Evolutionary conservation across 2,888 invertebrate genomes (phyloP), one percentile per base, ranked within the genome.

Genomic region (Tiliacea aurago): DNA sequence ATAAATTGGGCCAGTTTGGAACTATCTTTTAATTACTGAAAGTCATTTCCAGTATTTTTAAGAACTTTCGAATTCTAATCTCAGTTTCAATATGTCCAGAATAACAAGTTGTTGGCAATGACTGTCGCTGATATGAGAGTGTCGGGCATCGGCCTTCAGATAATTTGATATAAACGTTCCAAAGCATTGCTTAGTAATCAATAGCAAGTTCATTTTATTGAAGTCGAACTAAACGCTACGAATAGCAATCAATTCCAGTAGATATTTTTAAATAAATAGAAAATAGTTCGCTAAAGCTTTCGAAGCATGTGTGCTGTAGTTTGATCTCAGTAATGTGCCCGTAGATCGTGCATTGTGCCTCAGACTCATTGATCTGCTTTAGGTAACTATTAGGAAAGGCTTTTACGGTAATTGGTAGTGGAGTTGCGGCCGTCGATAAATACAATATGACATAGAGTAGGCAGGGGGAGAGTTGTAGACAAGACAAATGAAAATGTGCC

Each of bases 351-450:
- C 23, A 51, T 84, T 62, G 63, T 59, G 51, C 33, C 47, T 55
- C 56, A 56, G 70, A 70, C 70, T 41, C 85, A 76, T 76, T 68
- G 67, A 81, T 76, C 78, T 78, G 71, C 78, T 68, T 43, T 68
- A 78, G 84, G 76, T 78, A 87, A 81, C 70, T 83, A 73, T 64
- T 70, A 74, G 70, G 71, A 73, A 79, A 87, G 81, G 90, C 90
- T 90, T 90, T 90, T 83, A 91, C 78, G 66, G 85, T 87, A 85
- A 90, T 91, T 91, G 87, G 80, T 84, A 70, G 76, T 67, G 71
- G 82, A 78, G 70, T 33, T 59, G 72, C 47, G 64, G 56, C 41
- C n/a, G 43, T 43, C 62, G 76, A 68, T 61, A 70, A 59, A 43
- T 45, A 51, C 61, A 41, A 15, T 33, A 15, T 15, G 3, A 43